A percentile compares a stretch with the other conserved stretches of the same genome.
These are phyloP conservation scores for Alectura lathami DNA, from an alignment of 2,113 vertebrate genomes.

Conservation along the genomic window DNA sequence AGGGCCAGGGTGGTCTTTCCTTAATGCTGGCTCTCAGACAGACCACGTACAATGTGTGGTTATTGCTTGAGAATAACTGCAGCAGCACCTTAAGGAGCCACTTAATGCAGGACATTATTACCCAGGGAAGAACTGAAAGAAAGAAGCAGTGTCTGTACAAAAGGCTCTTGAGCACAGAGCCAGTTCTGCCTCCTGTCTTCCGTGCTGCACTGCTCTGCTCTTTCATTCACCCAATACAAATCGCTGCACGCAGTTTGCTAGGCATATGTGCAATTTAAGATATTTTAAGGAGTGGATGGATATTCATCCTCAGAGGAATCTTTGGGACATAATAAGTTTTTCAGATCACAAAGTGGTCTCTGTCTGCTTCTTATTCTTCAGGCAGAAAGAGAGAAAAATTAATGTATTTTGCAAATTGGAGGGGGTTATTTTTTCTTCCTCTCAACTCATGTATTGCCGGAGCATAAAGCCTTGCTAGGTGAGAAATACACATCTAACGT, in stretches of 20 bases:
- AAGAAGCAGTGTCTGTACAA: neutral
- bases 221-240: neutral
- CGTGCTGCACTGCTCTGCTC: neutral
- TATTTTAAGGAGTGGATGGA: neutral
- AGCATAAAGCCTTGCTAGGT: neutral
- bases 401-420: constrained; percentile 16
- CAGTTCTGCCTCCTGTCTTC: neutral
- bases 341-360: neutral
- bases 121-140: neutral
- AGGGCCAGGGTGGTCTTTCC: neutral
- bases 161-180: neutral
- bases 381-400: neutral
- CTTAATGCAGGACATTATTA: neutral
- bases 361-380: constrained; percentile 37
- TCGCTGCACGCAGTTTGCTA: neutral
- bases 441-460: neutral
- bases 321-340: constrained; percentile 39
- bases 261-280: neutral
- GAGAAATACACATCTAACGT: neutral
- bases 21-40: neutral
- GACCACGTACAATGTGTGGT: neutral
- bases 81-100: neutral
- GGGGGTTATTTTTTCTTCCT: neutral
- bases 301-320: constrained; percentile 19
- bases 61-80: neutral